These are phyloP conservation scores for Timema podura DNA, from an alignment of 2,888 invertebrate species.

Conservation along the genomic window DNA sequence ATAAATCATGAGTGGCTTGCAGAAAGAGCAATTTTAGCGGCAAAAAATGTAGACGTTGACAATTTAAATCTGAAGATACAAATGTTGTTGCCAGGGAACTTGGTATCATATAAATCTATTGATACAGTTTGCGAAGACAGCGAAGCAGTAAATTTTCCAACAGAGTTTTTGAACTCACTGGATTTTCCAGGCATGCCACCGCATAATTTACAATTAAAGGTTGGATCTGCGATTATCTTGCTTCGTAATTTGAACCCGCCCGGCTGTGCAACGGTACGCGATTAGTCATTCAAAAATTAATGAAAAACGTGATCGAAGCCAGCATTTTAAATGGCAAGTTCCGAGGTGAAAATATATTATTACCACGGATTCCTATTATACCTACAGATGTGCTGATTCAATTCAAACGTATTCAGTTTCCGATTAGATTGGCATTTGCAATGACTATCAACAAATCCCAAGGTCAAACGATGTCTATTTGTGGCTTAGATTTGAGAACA, in stretches of 20 bases:
- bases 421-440: background rate
- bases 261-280: background rate
- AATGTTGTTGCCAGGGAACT: slow-evolving; percentile 10
- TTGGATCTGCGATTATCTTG: slow-evolving; percentile 5
- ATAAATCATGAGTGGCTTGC: slow-evolving; percentile 15
- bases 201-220: slow-evolving; percentile 7
- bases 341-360: background rate
- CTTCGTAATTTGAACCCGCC: slow-evolving; percentile 5
- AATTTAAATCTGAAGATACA: slow-evolving; percentile 21
- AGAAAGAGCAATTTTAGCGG: slow-evolving; percentile 20
- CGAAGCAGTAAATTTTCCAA: slow-evolving; percentile 4
- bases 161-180: slow-evolving; percentile 7
- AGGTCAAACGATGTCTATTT: too few species aligned
- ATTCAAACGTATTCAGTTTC: background rate
- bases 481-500: too few species aligned
- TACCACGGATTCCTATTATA: background rate
- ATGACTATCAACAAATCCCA: background rate
- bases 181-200: background rate
- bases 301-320: background rate
- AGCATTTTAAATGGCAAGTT: background rate
- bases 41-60: slow-evolving; percentile 19
- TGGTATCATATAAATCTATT: background rate
- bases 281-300: background rate
- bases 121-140: background rate
- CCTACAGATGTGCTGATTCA: background rate